phyloP scores from a whole-genome alignment of 1,140 invertebrate genomes.

The Aporrectodea caliginosa region DNA sequence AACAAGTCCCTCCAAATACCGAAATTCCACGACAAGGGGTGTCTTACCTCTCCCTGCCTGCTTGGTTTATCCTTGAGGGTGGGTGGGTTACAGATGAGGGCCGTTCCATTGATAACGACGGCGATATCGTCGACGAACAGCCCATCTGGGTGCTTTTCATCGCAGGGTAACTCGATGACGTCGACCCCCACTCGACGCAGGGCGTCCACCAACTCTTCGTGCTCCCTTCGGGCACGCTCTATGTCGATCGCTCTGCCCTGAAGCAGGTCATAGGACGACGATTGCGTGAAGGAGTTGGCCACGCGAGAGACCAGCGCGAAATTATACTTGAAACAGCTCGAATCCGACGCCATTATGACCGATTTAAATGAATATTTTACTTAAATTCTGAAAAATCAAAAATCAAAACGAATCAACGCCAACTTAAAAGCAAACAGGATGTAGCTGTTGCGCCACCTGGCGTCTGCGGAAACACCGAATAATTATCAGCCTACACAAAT shows the following conservation, averaged over 20 bases:
- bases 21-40: no score
- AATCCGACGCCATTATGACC: conserved; percentile 20
- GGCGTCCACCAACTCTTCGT: conserved; percentile 35
- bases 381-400: no score
- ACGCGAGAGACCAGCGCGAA: conserved; percentile 35
- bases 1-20: no score
- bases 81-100: conserved; percentile 67
- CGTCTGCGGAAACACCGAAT: no score
- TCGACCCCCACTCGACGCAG: conserved; percentile 80
- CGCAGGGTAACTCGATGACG: conserved; percentile 86
- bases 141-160: conserved; percentile 74
- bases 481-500: no score
- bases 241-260: conserved; percentile 35
- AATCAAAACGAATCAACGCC: no score
- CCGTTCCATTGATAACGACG: conserved; percentile 85
- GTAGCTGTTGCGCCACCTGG: no score
- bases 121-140: conserved; percentile 85
- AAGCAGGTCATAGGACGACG: conserved; percentile 23
- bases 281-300: conserved; percentile 32
- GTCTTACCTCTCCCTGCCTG: conserved; percentile 67
- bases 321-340: conserved; percentile 35
- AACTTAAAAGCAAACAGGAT: no score
- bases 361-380: neutral
- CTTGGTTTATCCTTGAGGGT: conserved; percentile 41
- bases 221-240: conserved; percentile 35